phyloP scores from a whole-genome alignment of 2,113 vertebrate species.

The Quiscalus mexicanus region DNA sequence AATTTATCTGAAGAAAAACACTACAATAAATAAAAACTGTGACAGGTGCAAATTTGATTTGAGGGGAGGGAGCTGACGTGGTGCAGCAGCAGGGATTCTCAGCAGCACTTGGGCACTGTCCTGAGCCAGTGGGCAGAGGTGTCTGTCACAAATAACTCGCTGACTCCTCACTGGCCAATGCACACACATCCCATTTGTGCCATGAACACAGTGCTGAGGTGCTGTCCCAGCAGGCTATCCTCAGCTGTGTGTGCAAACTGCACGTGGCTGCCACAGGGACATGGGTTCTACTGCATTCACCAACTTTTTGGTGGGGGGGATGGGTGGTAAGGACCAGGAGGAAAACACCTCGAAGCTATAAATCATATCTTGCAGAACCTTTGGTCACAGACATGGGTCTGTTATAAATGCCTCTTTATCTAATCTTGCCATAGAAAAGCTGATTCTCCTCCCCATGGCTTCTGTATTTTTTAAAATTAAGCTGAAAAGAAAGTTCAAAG shows the following conservation, averaged over 20 bases:
- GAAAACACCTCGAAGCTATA: not conserved
- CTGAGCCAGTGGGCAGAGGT: not conserved
- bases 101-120: not conserved
- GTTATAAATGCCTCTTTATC: constrained; percentile 16
- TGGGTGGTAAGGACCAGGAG: not conserved
- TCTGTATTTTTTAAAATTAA: constrained; percentile 37
- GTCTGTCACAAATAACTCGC: constrained; percentile 16
- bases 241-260: not conserved
- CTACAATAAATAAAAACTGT: not conserved
- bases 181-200: not conserved
- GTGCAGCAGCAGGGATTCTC: not conserved
- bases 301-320: fast-evolving
- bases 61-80: not conserved
- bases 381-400: not conserved
- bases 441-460: not conserved
- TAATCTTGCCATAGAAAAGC: constrained; percentile 17
- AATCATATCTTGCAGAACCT: not conserved
- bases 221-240: constrained; percentile 37
- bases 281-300: fast-evolving
- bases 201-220: not conserved
- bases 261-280: not conserved
- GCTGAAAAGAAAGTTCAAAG: constrained; percentile 50
- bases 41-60: constrained; percentile 24
- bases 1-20: constrained; percentile 4
- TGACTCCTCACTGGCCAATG: not conserved